These are phyloP conservation scores for Lordiphosa stackelbergi DNA, from an alignment of 1,140 invertebrate genomes.

Conservation along the genomic window DNA sequence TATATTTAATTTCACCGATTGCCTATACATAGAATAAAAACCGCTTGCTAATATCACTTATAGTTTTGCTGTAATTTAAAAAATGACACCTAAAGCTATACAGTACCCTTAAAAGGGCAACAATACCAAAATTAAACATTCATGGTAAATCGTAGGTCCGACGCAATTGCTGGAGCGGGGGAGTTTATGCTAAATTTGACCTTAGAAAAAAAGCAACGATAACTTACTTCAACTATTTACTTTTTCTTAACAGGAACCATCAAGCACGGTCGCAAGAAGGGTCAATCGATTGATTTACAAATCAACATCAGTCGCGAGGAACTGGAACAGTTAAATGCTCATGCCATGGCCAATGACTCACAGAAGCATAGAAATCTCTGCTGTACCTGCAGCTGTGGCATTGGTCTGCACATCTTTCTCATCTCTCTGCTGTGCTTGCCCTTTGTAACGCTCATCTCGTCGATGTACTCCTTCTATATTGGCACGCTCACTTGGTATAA, in stretches of 20 bases:
- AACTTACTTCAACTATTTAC: too few relatives aligned
- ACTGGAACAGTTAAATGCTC: conserved; percentile 82
- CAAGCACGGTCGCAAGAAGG: conserved; percentile 84
- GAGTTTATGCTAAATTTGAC: too few relatives aligned
- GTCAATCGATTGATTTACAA: conserved; percentile 85
- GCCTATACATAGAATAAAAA: too few relatives aligned
- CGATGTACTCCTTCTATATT: conserved; percentile 85
- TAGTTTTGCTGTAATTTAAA: too few relatives aligned
- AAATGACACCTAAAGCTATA: too few relatives aligned
- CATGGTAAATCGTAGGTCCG: too few relatives aligned
- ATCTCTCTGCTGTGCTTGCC: conserved; percentile 83
- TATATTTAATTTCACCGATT: too few relatives aligned
- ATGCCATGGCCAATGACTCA: conserved; percentile 80
- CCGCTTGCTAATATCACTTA: too few relatives aligned
- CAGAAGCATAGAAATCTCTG: conserved; percentile 79
- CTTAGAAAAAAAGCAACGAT: too few relatives aligned
- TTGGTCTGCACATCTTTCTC: conserved; percentile 83
- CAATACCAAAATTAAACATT: too few relatives aligned
- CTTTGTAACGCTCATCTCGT: conserved; percentile 81
- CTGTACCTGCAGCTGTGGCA: conserved; percentile 80
- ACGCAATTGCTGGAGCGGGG: too few relatives aligned
- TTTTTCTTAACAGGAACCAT: conserved; percentile 78
- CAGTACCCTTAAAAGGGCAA: too few relatives aligned
- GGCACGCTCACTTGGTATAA: conserved; percentile 88
- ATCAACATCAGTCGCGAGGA: conserved; percentile 84